These are phyloP conservation scores for Tachysurus vachellii DNA, from an alignment of 2,113 vertebrate genomes.

Conservation along the genomic window DNA sequence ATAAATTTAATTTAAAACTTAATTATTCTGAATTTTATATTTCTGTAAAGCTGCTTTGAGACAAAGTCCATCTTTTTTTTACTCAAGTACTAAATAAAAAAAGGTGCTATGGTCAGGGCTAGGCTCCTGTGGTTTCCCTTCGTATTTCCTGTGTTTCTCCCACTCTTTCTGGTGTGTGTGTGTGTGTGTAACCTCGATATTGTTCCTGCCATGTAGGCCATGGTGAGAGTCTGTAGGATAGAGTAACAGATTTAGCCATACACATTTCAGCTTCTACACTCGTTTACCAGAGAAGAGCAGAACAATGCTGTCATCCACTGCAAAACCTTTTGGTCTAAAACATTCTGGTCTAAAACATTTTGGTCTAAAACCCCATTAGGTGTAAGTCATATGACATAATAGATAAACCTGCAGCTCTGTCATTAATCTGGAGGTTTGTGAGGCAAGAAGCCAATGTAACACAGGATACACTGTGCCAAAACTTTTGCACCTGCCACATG, in stretches of 20 bases:
- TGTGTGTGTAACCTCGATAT: constrained; percentile 81
- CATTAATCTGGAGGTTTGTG: too few species aligned
- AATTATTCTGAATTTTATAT: too few species aligned
- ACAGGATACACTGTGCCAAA: neutral
- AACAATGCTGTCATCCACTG: neutral
- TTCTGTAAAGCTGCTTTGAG: too few species aligned
- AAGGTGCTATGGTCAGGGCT: too few species aligned
- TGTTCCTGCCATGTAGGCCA: constrained; percentile 88
- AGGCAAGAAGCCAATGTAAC: too few species aligned
- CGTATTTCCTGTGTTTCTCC: too few species aligned
- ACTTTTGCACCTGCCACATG: neutral
- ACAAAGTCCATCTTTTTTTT: too few species aligned
- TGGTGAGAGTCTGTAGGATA: constrained; percentile 80
- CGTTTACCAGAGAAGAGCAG: neutral
- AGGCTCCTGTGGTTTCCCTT: too few species aligned
- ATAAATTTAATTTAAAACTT: too few species aligned
- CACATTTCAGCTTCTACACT: neutral
- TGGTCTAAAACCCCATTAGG: neutral
- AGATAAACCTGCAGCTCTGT: neutral
- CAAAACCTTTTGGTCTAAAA: neutral
- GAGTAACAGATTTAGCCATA: constrained; percentile 23
- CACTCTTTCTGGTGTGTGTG: neutral
- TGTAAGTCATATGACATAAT: neutral
- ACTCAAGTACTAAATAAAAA: too few species aligned
- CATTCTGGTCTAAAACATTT: constrained; percentile 56